Percentiles rank a stretch among this genome's conserved stretches.
phyloP scores from a whole-genome alignment of 2,888 invertebrate genomes.

The Schizaphis graminum region DNA sequence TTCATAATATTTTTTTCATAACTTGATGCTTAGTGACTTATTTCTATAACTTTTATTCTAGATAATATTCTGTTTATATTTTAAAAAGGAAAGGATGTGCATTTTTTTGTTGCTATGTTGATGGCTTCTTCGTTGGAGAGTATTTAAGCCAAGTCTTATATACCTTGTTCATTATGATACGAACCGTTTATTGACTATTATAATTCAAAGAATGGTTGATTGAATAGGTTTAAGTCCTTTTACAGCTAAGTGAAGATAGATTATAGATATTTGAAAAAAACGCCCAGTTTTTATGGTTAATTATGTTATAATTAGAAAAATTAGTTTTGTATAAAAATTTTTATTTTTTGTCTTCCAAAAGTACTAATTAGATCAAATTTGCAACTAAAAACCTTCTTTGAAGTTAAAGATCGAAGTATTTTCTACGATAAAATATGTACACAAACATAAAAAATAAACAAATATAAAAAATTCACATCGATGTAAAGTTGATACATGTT shows the following conservation, averaged over 20 bases:
- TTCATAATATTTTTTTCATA: background rate
- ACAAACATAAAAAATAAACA: no score
- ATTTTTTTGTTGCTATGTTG: background rate
- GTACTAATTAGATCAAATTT: no score
- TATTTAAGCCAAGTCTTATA: background rate
- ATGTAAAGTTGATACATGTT: background rate
- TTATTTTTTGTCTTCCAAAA: background rate
- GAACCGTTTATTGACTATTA: background rate
- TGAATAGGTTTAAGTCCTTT: background rate
- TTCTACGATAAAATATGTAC: no score
- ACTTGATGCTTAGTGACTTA: background rate
- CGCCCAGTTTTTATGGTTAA: no score
- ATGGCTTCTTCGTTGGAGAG: background rate
- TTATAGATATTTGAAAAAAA: no score
- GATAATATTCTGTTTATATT: background rate
- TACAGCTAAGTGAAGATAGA: background rate
- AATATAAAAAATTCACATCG: background rate
- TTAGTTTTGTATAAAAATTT: background rate
- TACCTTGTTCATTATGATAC: background rate
- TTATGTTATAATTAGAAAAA: background rate
- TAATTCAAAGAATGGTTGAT: background rate
- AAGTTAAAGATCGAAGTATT: no score
- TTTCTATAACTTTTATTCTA: background rate
- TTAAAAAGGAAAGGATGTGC: background rate
- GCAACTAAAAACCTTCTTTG: no score